Conservation (phyloP, 2,888 invertebrate genomes). For the Machimus atricapillus region DNA sequence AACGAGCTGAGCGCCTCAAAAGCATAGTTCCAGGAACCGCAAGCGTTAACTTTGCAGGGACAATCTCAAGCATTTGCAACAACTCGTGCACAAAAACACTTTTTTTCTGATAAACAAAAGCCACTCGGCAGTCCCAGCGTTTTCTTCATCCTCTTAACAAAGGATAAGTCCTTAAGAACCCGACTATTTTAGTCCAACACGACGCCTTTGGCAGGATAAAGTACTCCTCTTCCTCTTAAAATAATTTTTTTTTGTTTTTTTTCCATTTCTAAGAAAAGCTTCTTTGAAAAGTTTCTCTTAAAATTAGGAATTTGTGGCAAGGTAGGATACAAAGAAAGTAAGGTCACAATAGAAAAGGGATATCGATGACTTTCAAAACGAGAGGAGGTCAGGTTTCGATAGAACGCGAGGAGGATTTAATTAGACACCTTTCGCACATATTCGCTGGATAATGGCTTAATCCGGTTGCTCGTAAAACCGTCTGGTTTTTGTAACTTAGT, state of each 20-base stretch:
- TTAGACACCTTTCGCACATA: background rate
- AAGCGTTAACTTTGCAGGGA: background rate
- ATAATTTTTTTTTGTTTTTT: background rate
- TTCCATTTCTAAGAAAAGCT: background rate
- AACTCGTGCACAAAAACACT: background rate
- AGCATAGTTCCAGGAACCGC: background rate
- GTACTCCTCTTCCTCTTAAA: background rate
- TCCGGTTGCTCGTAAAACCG: background rate
- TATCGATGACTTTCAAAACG: background rate
- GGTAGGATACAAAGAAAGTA: background rate
- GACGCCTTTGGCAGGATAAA: background rate
- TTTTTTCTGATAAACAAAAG: conserved; percentile 1
- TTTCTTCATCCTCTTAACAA: background rate
- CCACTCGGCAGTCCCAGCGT: background rate
- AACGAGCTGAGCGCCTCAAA: background rate
- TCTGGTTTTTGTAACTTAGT: background rate
- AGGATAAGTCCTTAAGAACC: background rate
- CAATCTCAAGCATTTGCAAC: background rate
- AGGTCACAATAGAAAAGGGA: background rate
- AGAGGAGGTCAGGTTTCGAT: background rate
- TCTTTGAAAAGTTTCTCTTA: background rate
- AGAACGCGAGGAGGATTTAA: background rate
- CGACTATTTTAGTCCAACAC: background rate
- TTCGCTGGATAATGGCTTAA: background rate
- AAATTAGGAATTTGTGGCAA: background rate